A percentile compares a stretch with the other conserved stretches of the same genome.
phyloP scores from a whole-genome alignment of 2,797 vertebrate species.

The Menidia menidia region DNA sequence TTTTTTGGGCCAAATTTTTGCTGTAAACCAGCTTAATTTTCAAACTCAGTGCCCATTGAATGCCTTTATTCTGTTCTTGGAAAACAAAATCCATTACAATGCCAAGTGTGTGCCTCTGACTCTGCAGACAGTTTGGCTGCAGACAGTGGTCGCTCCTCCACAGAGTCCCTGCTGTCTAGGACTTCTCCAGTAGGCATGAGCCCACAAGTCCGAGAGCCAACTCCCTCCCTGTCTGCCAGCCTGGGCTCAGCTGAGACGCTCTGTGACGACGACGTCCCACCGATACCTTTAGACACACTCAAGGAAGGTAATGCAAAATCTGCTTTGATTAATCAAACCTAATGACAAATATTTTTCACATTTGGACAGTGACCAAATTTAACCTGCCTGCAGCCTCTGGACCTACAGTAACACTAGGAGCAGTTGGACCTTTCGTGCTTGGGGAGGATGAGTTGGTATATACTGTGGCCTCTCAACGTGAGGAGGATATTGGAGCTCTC shows the following conservation, averaged over 20 bases:
- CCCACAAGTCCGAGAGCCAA: constrained; percentile 88
- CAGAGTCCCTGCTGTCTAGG: constrained; percentile 86
- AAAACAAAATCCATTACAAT: constrained; percentile 11
- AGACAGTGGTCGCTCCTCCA: constrained; percentile 82
- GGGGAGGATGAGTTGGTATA: constrained; percentile 90
- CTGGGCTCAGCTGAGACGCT: constrained; percentile 83
- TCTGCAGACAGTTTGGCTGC: constrained; percentile 78
- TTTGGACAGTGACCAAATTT: background rate
- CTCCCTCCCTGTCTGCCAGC: constrained; percentile 81
- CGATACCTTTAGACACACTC: constrained; percentile 82
- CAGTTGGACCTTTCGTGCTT: constrained; percentile 32
- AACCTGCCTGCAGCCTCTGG: constrained; percentile 78
- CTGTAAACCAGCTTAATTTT: background rate
- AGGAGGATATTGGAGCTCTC: constrained; percentile 86
- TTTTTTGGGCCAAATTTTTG: too few relatives aligned
- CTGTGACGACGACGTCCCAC: constrained; percentile 80
- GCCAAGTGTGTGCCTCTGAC: constrained; percentile 51
- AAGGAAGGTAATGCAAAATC: constrained; percentile 76
- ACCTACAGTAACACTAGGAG: constrained; percentile 67
- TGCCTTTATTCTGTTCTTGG: constrained; percentile 3
- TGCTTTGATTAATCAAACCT: background rate
- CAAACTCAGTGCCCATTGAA: background rate
- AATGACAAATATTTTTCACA: background rate
- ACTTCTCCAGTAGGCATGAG: constrained; percentile 96
- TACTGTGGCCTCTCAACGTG: constrained; percentile 75